Conservation (phyloP, 2,888 invertebrate species). For the Aporophyla nigra region DNA sequence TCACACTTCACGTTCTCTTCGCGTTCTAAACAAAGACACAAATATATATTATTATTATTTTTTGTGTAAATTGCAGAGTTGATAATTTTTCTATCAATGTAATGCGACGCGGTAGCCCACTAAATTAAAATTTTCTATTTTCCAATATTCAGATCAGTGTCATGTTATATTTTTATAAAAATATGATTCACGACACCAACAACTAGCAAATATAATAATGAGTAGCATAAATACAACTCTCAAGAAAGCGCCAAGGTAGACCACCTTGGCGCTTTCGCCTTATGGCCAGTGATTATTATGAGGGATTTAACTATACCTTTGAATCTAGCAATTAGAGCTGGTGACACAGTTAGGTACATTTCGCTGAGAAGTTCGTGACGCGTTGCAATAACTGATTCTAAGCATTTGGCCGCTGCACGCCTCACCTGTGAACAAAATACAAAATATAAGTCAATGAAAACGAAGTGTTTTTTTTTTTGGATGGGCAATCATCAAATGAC, state of each 20-base stretch:
- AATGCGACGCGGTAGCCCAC: too few species aligned
- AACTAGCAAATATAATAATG: too few species aligned
- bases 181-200: neutral
- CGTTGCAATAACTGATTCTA: slow-evolving; percentile 98
- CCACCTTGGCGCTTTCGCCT: too few species aligned
- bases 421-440: slow-evolving; percentile 89
- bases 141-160: neutral
- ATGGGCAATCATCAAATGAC: too few species aligned
- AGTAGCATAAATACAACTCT: too few species aligned
- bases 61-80: neutral
- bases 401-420: slow-evolving; percentile 98
- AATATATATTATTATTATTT: neutral
- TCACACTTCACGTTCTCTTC: slow-evolving; percentile 99
- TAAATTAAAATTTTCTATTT: neutral
- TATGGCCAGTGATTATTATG: neutral
- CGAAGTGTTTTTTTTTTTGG: too few species aligned
- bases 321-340: slow-evolving; percentile 97
- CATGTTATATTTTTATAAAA: neutral
- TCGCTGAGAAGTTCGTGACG: slow-evolving; percentile 97
- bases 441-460: neutral
- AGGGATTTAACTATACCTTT: slow-evolving; percentile 92
- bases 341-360: slow-evolving; percentile 97
- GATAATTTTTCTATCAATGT: neutral
- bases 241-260: too few species aligned
- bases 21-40: slow-evolving; percentile 92